phyloP scores from a whole-genome alignment of 2,797 vertebrate genomes.

The Taeniopygia guttata region DNA sequence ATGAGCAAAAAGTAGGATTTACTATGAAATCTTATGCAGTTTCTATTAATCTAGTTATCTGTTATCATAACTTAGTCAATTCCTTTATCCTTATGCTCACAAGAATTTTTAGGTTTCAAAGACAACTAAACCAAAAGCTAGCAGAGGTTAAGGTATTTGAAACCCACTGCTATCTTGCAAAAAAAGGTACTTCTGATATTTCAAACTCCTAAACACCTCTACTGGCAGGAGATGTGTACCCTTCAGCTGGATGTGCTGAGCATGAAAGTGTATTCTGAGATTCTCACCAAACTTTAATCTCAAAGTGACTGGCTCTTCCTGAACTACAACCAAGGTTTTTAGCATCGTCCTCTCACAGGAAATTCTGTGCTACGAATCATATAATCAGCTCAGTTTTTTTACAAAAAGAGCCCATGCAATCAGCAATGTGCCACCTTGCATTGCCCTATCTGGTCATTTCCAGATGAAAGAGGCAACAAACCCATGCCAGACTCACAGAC shows the following conservation, averaged over 20 bases:
- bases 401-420: not conserved
- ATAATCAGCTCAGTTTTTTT: not conserved
- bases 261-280: not conserved
- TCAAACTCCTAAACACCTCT: not conserved
- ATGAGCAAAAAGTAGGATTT: not conserved
- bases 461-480: not conserved
- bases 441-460: not conserved
- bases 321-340: not conserved
- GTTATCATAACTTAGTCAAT: not conserved
- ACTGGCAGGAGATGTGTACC: not conserved
- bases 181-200: not conserved
- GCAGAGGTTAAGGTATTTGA: not conserved
- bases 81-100: not conserved
- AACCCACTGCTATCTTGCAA: not conserved
- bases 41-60: not conserved
- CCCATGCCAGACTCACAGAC: not conserved
- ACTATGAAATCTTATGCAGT: not conserved
- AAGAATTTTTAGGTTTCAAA: not conserved
- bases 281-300: not conserved
- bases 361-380: not conserved
- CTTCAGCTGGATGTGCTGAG: not conserved
- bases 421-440: not conserved
- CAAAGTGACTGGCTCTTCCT: not conserved
- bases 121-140: not conserved
- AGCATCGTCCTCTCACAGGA: not conserved